Conservation (phyloP, 2,113 vertebrate genomes). For the Fukomys damarensis region DNA sequence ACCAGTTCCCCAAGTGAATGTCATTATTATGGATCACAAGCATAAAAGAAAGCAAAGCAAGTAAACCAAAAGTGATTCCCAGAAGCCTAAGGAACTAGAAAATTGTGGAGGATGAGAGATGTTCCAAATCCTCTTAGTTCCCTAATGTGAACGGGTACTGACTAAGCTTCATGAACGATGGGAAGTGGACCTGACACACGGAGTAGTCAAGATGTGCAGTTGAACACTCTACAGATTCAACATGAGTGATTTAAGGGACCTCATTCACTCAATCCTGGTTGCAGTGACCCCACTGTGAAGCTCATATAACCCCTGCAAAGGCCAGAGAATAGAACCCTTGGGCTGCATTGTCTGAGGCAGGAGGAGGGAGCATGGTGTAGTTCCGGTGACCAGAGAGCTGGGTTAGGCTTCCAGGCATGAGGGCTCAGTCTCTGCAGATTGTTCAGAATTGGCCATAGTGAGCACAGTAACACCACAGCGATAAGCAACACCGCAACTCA, state of each 20-base stretch:
- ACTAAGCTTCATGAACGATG: not conserved
- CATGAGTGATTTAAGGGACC: not conserved
- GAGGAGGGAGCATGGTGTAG: not conserved
- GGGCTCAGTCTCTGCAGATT: not conserved
- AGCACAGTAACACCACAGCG: not conserved
- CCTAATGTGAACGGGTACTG: not conserved
- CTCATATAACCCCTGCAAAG: not conserved
- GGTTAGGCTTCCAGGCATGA: not conserved
- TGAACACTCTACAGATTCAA: not conserved
- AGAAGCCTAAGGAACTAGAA: not conserved
- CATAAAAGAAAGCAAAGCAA: not conserved
- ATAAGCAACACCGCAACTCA: not conserved
- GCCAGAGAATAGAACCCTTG: not conserved
- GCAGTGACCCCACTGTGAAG: not conserved
- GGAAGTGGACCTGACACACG: fast-evolving
- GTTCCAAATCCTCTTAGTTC: not conserved
- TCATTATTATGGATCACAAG: not conserved
- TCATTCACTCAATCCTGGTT: not conserved
- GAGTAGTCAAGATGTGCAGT: not conserved
- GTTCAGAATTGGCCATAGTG: not conserved
- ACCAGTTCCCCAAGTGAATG: not conserved
- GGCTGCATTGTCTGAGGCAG: not conserved
- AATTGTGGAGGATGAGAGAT: not conserved
- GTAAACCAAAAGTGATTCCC: not conserved
- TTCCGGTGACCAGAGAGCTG: not conserved